These are phyloP conservation scores for Ooceraea biroi DNA, from an alignment of 1,140 invertebrate genomes.

Conservation along the genomic window DNA sequence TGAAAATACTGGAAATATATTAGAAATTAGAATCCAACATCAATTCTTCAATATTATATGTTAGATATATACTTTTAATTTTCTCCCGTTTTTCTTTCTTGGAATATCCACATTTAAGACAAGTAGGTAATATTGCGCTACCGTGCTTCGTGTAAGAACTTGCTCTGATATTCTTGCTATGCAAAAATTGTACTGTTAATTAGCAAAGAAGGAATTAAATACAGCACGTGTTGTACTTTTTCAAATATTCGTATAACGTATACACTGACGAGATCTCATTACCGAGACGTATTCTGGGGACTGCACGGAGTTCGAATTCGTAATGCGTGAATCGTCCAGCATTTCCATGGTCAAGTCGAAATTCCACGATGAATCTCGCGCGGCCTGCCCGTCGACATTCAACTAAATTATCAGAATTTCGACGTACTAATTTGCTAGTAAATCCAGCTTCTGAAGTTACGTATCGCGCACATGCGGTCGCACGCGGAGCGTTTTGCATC, in stretches of 20 bases:
- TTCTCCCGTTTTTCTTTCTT: too few relatives aligned
- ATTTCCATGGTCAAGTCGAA: slow-evolving; percentile 44
- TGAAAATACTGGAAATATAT: background rate
- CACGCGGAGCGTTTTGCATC: slow-evolving; percentile 49
- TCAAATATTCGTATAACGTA: background rate
- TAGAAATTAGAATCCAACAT: slow-evolving; percentile 8
- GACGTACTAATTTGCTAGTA: slow-evolving; percentile 53
- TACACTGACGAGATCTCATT: background rate
- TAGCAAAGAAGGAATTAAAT: background rate
- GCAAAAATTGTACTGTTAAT: background rate
- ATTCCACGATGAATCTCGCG: slow-evolving; percentile 50
- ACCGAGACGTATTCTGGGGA: background rate
- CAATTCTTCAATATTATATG: too few relatives aligned
- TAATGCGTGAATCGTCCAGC: slow-evolving; percentile 46
- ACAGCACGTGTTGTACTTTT: background rate
- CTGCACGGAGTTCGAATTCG: slow-evolving; percentile 24
- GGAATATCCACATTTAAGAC: too few relatives aligned
- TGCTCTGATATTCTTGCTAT: background rate
- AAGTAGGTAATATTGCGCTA: too few relatives aligned
- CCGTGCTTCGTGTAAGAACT: too few relatives aligned
- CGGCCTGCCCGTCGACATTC: slow-evolving; percentile 43
- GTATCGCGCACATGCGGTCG: slow-evolving; percentile 49
- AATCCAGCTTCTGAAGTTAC: slow-evolving; percentile 58
- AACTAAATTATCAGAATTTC: slow-evolving; percentile 63
- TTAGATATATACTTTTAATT: too few relatives aligned